Evolutionary conservation across 1,140 invertebrate genomes (phyloP), one percentile per base, ranked within the genome.

Genomic region (Macrosteles quadrilineatus): DNA sequence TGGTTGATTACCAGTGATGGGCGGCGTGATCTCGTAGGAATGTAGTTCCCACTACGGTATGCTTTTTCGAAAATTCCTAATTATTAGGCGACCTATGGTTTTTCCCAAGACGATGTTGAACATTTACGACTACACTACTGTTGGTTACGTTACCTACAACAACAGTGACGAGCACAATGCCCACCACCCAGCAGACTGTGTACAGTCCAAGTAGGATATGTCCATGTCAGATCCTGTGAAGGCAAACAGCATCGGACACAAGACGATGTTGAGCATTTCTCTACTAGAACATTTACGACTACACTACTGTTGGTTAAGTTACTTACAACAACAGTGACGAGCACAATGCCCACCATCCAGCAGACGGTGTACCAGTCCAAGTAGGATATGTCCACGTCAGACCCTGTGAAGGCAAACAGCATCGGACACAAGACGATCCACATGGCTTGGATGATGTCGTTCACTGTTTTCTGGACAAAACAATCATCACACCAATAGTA

Each of bases 171-270:
- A 59, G 55, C 9, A 59, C 55, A 9, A 59, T 59, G 12, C 55
- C 55, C 23, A 59, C 3, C 55, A 59, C 27, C 55, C 55, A 59
- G 11, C 14, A 4, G 21, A 59, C 2, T 6, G 55, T 27, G 55
- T 11, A 11, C 55, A 59, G 25, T 25, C 27, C 55, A 59, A 29
- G 12, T 11, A 3, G 21, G 55, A 59, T 2, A 59, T 25, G 25
- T 59, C 55, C 4, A 59, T 25, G 25, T 59, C 55, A 11, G 55
- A 59, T 4, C 55, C 55, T 6, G 55, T 59, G 25, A 29, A 59
- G 23, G 55, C 55, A 59, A 59, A 59, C 55, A 59, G 27, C 25
- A 59, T 59, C 23, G 55, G 55, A 29, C 55, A 59, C 2, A 59
- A n/a, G 2, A 59, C 55, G n/a, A n/a, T n/a, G n/a, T n/a, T n/a